These are phyloP conservation scores for Tineola bisselliella DNA, from an alignment of 2,888 invertebrate species.

Conservation along the genomic window DNA sequence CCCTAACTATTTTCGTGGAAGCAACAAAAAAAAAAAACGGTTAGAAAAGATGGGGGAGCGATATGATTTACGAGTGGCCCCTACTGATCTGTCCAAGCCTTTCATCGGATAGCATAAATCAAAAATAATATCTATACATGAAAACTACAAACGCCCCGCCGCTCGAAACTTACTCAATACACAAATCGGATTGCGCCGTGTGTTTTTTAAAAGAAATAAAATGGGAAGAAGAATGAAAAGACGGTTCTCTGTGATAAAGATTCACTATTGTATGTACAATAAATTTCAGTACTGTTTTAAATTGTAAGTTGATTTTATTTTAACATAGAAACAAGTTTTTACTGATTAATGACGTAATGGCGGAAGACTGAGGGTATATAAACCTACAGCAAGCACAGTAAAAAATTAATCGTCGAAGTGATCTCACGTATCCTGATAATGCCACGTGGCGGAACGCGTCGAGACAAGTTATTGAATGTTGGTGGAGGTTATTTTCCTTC, in stretches of 20 bases:
- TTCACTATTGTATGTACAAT: background rate
- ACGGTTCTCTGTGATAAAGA: background rate
- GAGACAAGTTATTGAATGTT: no score
- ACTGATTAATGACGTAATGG: no score
- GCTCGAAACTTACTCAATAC: constrained; percentile 26
- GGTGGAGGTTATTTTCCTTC: no score
- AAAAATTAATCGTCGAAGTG: no score
- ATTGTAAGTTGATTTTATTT: background rate
- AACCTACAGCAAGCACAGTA: no score
- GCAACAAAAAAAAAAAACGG: background rate
- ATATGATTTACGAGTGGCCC: constrained; percentile 12
- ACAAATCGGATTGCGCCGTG: constrained; percentile 36
- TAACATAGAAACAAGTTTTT: background rate
- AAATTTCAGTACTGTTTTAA: background rate
- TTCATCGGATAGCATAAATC: constrained; percentile 12
- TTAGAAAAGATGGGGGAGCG: background rate
- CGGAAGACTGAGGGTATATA: no score
- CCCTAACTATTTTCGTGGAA: background rate
- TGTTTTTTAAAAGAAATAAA: background rate
- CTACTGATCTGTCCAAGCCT: constrained; percentile 9
- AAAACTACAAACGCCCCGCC: constrained; percentile 13
- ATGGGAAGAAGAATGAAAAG: constrained; percentile 1
- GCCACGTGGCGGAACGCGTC: no score
- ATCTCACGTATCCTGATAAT: no score
- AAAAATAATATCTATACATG: constrained; percentile 10